A percentile compares a stretch with the other conserved stretches of the same genome.
phyloP scores from a whole-genome alignment of 2,113 vertebrate genomes.

The Lucifuga dentata region DNA sequence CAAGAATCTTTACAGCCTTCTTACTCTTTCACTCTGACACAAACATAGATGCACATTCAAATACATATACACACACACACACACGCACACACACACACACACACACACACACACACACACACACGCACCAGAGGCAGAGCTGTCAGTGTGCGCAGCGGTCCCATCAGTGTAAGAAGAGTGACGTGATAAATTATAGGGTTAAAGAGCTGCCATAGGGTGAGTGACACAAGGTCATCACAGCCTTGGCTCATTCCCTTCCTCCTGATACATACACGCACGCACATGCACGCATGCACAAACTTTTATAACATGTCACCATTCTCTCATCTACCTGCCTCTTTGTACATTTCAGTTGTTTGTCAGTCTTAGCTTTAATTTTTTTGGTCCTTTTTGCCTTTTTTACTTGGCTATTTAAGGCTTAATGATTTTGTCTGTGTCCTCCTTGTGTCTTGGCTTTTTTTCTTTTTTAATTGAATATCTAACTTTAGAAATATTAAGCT shows the following conservation, averaged over 20 bases:
- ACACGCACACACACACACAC: constrained; percentile 8
- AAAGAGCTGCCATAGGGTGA: constrained; percentile 73
- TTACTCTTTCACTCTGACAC: not conserved
- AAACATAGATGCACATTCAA: too few relatives aligned
- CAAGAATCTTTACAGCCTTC: constrained; percentile 34
- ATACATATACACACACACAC: not conserved
- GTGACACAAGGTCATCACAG: constrained; percentile 66
- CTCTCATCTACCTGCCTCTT: constrained; percentile 15
- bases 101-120: constrained; percentile 19
- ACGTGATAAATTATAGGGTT: constrained; percentile 78
- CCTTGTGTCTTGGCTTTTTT: constrained; percentile 32
- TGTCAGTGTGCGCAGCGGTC: constrained; percentile 56
- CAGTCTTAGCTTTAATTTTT: constrained; percentile 8
- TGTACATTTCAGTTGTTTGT: constrained; percentile 9
- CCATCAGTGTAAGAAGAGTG: constrained; percentile 64
- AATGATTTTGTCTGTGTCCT: constrained; percentile 18
- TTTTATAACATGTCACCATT: too few relatives aligned
- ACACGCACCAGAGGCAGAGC: constrained; percentile 46
- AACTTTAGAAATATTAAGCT: constrained; percentile 62
- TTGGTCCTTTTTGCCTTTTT: constrained; percentile 6
- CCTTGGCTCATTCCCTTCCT: not conserved
- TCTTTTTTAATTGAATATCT: constrained; percentile 10
- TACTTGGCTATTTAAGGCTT: not conserved
- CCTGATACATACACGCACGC: constrained; percentile 3
- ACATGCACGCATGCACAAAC: constrained; percentile 24